These are phyloP conservation scores for Apotomis turbidana DNA, from an alignment of 2,888 invertebrate genomes.

Conservation along the genomic window DNA sequence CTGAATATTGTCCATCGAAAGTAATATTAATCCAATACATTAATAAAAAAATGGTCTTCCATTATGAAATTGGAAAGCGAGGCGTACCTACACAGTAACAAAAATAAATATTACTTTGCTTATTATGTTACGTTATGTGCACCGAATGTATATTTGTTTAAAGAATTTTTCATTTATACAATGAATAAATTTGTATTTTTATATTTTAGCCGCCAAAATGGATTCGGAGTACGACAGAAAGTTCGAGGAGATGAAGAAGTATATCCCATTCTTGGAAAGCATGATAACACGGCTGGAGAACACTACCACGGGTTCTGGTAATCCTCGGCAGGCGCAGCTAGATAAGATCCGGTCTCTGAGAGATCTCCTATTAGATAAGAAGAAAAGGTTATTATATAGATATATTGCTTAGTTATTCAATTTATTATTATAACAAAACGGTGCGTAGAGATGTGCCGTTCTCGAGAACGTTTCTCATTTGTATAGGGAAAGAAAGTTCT, in stretches of 20 bases:
- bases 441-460: too few species aligned
- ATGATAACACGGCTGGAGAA: conserved; percentile 87
- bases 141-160: not conserved
- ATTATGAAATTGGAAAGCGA: conserved; percentile 9
- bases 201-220: conserved; percentile 67
- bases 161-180: too few species aligned
- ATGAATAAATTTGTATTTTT: too few species aligned
- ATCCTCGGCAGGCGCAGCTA: conserved; percentile 84
- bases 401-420: not conserved
- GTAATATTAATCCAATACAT: conserved; percentile 6
- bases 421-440: not conserved
- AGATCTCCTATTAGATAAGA: conserved; percentile 84
- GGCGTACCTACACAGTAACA: not conserved
- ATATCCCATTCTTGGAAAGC: conserved; percentile 88
- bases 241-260: conserved; percentile 86
- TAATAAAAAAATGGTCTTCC: not conserved
- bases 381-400: conserved; percentile 78
- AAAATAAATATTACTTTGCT: not conserved
- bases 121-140: conserved; percentile 1
- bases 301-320: conserved; percentile 67
- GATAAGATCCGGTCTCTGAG: conserved; percentile 86
- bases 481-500: too few species aligned
- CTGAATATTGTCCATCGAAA: not conserved
- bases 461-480: too few species aligned
- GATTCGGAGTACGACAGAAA: conserved; percentile 83